These are phyloP conservation scores for Dinothrombium tinctorium DNA, from an alignment of 1,140 invertebrate species.

Conservation along the genomic window DNA sequence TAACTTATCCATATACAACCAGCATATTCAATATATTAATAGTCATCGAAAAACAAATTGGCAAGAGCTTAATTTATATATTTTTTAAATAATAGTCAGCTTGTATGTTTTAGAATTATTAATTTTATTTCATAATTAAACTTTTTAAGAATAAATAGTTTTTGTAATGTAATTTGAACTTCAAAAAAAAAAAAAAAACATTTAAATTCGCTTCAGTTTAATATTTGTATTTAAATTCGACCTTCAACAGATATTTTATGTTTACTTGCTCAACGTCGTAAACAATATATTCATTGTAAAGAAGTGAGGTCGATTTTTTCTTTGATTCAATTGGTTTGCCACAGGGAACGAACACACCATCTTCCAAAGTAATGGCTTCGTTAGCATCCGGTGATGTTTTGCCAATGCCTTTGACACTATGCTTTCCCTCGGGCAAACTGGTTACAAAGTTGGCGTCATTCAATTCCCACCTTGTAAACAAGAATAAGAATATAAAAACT, in stretches of 20 bases:
- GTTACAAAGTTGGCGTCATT: constrained; percentile 18
- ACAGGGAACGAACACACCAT: constrained; percentile 16
- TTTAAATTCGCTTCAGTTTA: too few relatives aligned
- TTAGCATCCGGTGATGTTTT: constrained; percentile 15
- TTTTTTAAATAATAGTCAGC: too few relatives aligned
- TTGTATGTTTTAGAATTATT: too few relatives aligned
- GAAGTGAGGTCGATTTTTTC: constrained; percentile 15
- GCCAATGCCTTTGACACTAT: constrained; percentile 22
- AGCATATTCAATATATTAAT: too few relatives aligned
- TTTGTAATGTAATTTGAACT: too few relatives aligned
- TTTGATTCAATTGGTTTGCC: constrained; percentile 14
- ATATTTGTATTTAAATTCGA: constrained; percentile 19
- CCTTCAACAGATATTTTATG: constrained; percentile 19
- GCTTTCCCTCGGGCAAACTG: constrained; percentile 19
- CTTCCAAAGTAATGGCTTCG: constrained; percentile 14
- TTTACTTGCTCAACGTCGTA: constrained; percentile 24
- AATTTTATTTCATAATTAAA: too few relatives aligned
- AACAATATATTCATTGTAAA: constrained; percentile 28
- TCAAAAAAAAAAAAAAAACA: too few relatives aligned
- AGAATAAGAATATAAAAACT: constrained; percentile 2
- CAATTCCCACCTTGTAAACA: constrained; percentile 17
- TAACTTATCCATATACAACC: too few relatives aligned
- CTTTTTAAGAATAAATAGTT: too few relatives aligned
- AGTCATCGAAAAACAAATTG: too few relatives aligned
- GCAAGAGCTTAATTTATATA: too few relatives aligned